Evolutionary conservation across 2,888 invertebrate species (phyloP), one percentile per base, ranked within the genome.

Genomic region (Mylabris sibirica): DNA sequence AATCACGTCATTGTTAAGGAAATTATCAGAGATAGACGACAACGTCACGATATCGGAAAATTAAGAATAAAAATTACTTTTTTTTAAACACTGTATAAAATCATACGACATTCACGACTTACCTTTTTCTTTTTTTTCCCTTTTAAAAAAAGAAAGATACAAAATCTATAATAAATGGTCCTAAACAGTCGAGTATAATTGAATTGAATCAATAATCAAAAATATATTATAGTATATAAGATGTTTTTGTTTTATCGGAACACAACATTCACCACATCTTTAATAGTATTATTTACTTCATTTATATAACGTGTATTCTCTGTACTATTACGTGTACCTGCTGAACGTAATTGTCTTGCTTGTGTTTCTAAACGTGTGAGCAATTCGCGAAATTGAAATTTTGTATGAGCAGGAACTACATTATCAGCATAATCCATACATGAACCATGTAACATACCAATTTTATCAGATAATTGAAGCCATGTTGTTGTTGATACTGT

Each of bases 371-470:
- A 87, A 60, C 91, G 87, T 3, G 90, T 89, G 30, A 93, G 87
- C 71, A 93, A 84, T 83, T 93, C 92, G 57, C 94, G 90, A 81
- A 95, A 93, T 78, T 96, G 93, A 84, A 97, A 96, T 80, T 96
- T 93, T 63, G 93, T 91, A 81, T 96, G 95, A 20, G 95, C 94
- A 12, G 95, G 93, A 79, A 94, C 91, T 17, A 89, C 87, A 69
- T 89, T 90, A 77, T 97, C 97, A 17, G 94, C 93, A 79, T 94
- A 95, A 76, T 92, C 91, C 78, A 92, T 90, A 85, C 96, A 97
- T 74, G 93, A 91, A 22, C 91, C 90, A 80, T 95, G 93, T 78
- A 97, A 88, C 74, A 93, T 88, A 76, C 94, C 93, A 63, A 94
- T 90, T 82, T 93, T 93, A 79, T 94, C 94, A 14, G 93, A 93